These are phyloP conservation scores for Idaea biselata DNA, from an alignment of 2,888 invertebrate genomes.

Conservation along the genomic window DNA sequence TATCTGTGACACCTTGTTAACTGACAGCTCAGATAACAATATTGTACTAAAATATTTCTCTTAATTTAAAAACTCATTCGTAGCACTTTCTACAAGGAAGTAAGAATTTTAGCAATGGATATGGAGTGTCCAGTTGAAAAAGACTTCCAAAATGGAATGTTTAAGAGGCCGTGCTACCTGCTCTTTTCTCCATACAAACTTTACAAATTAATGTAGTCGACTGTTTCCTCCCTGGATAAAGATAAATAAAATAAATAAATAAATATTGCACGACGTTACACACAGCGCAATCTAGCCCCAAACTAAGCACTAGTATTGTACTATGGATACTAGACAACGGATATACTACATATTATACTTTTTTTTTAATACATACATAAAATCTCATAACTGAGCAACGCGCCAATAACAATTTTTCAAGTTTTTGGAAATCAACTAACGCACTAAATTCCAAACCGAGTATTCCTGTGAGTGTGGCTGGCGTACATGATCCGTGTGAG, in stretches of 20 bases:
- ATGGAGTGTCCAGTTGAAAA: slow-evolving; percentile 4
- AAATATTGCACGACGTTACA: neutral
- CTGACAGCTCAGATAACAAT: slow-evolving; percentile 59
- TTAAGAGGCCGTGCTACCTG: no score
- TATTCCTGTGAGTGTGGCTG: slow-evolving; percentile 28
- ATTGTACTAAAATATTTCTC: slow-evolving; percentile 58
- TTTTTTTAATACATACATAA: no score
- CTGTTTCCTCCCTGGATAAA: no score
- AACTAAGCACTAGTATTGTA: no score
- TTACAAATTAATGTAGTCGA: no score
- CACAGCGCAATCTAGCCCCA: no score
- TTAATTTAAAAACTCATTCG: slow-evolving; percentile 69
- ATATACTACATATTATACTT: no score
- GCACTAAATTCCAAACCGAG: neutral
- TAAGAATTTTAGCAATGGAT: slow-evolving; percentile 21
- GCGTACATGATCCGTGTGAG: neutral
- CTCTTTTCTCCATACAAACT: no score
- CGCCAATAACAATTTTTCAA: no score
- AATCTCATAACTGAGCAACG: no score
- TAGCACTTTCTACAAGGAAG: slow-evolving; percentile 25
- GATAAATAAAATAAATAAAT: neutral
- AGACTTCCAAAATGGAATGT: neutral
- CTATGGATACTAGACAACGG: no score
- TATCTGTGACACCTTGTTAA: slow-evolving; percentile 14
- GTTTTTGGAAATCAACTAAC: no score